Percentiles rank a stretch among this genome's conserved stretches.
These are phyloP conservation scores for Drosophila dives DNA, from an alignment of 2,888 invertebrate genomes.

Conservation along the genomic window DNA sequence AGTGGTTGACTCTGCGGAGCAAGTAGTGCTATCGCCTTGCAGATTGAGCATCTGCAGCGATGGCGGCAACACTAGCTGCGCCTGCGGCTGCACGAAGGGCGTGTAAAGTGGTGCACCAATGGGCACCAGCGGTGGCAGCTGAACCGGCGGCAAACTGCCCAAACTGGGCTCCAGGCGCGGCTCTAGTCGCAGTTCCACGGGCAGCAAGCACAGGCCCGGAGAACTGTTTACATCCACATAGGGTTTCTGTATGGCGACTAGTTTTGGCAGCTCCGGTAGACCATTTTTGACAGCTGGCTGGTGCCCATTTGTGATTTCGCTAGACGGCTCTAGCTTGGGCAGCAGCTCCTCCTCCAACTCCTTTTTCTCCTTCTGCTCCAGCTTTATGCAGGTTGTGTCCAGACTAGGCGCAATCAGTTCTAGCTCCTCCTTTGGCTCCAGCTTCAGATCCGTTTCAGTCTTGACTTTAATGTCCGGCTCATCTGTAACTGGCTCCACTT, in stretches of 20 bases:
- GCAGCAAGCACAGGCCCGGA: slow-evolving; percentile 38
- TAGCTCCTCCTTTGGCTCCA: slow-evolving; percentile 27
- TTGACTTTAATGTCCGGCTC: slow-evolving; percentile 47
- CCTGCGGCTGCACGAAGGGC: slow-evolving; percentile 54
- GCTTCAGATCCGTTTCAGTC: slow-evolving; percentile 49
- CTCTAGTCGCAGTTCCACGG: slow-evolving; percentile 60
- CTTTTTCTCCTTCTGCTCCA: slow-evolving; percentile 41
- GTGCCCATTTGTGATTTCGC: slow-evolving; percentile 38
- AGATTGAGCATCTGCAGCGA: slow-evolving; percentile 62
- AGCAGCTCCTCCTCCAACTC: slow-evolving; percentile 33
- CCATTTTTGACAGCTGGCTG: slow-evolving; percentile 20
- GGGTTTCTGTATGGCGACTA: slow-evolving; percentile 68
- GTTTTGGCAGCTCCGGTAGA: slow-evolving; percentile 60
- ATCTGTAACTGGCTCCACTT: slow-evolving; percentile 17
- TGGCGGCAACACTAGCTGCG: slow-evolving; percentile 53
- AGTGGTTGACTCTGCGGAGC: slow-evolving; percentile 65
- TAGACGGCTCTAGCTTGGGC: slow-evolving; percentile 49
- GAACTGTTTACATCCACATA: slow-evolving; percentile 17
- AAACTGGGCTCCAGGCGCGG: slow-evolving; percentile 37
- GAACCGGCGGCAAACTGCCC: slow-evolving; percentile 37
- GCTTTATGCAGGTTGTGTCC: slow-evolving; percentile 36
- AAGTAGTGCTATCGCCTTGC: slow-evolving; percentile 61
- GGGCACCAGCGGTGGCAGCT: slow-evolving; percentile 69
- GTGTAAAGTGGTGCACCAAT: slow-evolving; percentile 70
- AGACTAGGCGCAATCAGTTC: slow-evolving; percentile 14